These are phyloP conservation scores for Numida meleagris DNA, from an alignment of 2,113 vertebrate species.

Conservation along the genomic window DNA sequence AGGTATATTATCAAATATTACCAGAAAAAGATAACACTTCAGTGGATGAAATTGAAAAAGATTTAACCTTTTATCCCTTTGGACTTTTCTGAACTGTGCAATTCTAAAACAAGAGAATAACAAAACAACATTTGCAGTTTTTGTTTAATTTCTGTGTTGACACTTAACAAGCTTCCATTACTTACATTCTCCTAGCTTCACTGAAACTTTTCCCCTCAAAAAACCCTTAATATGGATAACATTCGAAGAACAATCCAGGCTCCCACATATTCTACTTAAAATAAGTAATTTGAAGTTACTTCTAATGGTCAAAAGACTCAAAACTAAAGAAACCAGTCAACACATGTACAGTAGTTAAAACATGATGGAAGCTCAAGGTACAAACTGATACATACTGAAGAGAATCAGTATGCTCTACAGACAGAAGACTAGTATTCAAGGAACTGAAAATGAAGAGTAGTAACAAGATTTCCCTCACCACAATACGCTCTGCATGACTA, in stretches of 20 bases:
- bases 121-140: neutral
- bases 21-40: neutral
- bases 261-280: neutral
- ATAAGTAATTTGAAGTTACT: neutral
- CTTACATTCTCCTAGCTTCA: neutral
- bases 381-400: neutral
- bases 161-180: neutral
- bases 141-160: neutral
- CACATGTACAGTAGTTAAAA: neutral
- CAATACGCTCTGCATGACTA: fast-evolving
- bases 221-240: neutral
- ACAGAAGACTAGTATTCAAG: neutral
- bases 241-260: neutral
- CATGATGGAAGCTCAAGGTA: neutral
- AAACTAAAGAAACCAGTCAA: neutral
- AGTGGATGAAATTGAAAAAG: neutral
- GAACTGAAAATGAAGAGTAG: neutral
- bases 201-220: neutral
- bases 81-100: neutral
- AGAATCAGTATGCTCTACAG: neutral
- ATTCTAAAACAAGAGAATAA: neutral
- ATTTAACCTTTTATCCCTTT: neutral
- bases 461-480: neutral
- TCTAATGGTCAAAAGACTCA: neutral
- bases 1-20: neutral